phyloP scores from a whole-genome alignment of 2,888 invertebrate genomes.

The Tetragonula carbonaria region DNA sequence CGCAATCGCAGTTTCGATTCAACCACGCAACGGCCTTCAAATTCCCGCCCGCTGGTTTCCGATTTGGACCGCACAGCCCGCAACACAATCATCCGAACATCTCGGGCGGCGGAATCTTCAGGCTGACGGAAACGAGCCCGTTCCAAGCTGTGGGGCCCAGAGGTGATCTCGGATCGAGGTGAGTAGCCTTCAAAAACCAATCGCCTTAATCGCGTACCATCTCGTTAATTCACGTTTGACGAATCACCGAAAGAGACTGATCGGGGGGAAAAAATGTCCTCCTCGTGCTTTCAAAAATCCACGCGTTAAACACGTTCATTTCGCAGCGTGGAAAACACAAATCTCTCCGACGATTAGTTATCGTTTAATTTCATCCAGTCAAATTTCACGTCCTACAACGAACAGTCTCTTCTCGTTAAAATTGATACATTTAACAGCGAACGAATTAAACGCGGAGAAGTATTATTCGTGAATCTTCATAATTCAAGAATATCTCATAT shows the following conservation, averaged over 20 bases:
- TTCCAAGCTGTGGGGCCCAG: slow-evolving; percentile 83
- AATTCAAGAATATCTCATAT: too few species aligned
- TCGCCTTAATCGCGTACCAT: background rate
- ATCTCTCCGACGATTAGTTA: too few species aligned
- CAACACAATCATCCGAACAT: slow-evolving; percentile 82
- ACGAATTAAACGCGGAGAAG: too few species aligned
- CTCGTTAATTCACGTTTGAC: background rate
- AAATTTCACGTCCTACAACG: too few species aligned
- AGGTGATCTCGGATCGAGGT: slow-evolving; percentile 82
- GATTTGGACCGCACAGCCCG: slow-evolving; percentile 81
- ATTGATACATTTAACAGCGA: too few species aligned
- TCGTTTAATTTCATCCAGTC: too few species aligned
- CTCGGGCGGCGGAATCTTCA: slow-evolving; percentile 80
- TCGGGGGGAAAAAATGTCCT: background rate
- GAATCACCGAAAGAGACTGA: background rate
- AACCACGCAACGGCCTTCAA: slow-evolving; percentile 81
- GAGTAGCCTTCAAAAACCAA: slow-evolving; percentile 13
- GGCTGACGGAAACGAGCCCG: slow-evolving; percentile 82
- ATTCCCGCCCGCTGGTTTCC: slow-evolving; percentile 81
- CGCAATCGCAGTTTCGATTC: slow-evolving; percentile 81
- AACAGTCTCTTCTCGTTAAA: too few species aligned
- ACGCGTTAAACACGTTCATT: too few species aligned
- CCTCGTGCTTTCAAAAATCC: background rate
- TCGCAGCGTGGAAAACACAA: too few species aligned
- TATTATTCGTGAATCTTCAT: too few species aligned